Conservation (phyloP, 2,113 vertebrate species). For the Mellivora capensis region DNA sequence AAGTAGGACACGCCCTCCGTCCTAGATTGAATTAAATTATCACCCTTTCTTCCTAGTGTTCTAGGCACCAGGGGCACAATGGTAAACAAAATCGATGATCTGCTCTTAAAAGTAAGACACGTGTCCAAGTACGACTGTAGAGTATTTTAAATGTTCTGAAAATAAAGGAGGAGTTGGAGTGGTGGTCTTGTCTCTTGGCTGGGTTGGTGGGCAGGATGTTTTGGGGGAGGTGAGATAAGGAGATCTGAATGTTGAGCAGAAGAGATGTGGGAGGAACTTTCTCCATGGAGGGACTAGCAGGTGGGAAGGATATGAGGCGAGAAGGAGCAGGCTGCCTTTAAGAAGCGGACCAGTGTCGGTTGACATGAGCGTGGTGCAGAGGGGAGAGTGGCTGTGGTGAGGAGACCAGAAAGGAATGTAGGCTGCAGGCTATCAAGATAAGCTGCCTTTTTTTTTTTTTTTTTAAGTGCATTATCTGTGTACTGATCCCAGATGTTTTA, state of each 20-base stretch:
- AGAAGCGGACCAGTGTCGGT: not conserved
- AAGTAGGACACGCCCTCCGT: fast-evolving
- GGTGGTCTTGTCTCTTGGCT: not conserved
- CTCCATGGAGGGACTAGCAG: not conserved
- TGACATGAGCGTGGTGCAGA: fast-evolving
- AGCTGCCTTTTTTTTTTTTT: not conserved
- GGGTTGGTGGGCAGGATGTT: not conserved
- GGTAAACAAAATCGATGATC: not conserved
- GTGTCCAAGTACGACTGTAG: fast-evolving
- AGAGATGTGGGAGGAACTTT: not conserved
- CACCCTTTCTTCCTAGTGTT: fast-evolving
- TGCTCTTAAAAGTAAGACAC: not conserved
- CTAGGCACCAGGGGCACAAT: no score
- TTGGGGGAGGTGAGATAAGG: not conserved
- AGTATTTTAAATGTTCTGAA: not conserved
- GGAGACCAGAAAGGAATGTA: not conserved
- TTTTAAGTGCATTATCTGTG: fast-evolving
- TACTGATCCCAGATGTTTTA: not conserved
- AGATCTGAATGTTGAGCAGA: not conserved
- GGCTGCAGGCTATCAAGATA: not conserved
- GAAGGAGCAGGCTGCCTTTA: not conserved
- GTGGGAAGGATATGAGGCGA: not conserved
- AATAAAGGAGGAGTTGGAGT: not conserved
- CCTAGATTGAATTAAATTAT: fast-evolving
- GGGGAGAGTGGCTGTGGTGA: not conserved